These are phyloP conservation scores for Pyrochroa serraticornis DNA, from an alignment of 2,888 invertebrate genomes.

Conservation along the genomic window DNA sequence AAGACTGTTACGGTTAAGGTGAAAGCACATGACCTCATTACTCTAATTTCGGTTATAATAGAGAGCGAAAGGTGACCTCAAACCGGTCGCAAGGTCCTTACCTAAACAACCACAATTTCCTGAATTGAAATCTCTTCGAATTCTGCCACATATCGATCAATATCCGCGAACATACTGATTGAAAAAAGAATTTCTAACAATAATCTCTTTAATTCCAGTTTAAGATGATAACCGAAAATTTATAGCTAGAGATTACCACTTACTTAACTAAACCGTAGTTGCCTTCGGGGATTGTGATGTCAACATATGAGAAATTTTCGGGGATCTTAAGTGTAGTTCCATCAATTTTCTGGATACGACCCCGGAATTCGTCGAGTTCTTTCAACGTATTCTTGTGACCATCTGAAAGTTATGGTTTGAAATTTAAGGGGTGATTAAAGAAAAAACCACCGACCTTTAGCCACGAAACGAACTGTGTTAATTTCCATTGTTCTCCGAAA, in stretches of 20 bases:
- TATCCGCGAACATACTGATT: too few species aligned
- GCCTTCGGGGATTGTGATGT: conserved; percentile 53
- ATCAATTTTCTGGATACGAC: conserved; percentile 52
- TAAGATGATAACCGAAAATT: too few species aligned
- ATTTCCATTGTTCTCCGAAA: conserved; percentile 12
- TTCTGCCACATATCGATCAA: too few species aligned
- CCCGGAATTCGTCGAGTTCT: conserved; percentile 47
- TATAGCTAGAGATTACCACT: conserved; percentile 30
- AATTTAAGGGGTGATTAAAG: background rate
- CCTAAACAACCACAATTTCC: too few species aligned
- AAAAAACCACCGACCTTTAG: conserved; percentile 13
- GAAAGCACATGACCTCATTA: too few species aligned
- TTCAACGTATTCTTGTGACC: conserved; percentile 38
- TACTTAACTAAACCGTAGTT: conserved; percentile 51
- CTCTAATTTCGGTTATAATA: too few species aligned
- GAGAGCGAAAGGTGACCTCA: too few species aligned
- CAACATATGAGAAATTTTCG: conserved; percentile 47
- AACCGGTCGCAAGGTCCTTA: too few species aligned
- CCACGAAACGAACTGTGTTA: conserved; percentile 21
- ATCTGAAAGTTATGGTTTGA: conserved; percentile 35
- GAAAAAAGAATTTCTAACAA: too few species aligned
- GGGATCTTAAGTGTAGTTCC: conserved; percentile 49
- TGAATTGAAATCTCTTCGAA: too few species aligned
- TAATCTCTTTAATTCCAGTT: too few species aligned
- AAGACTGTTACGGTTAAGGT: too few species aligned